Evolutionary conservation across 2,797 vertebrate genomes (phyloP).

Genomic region (Falco concolor): DNA sequence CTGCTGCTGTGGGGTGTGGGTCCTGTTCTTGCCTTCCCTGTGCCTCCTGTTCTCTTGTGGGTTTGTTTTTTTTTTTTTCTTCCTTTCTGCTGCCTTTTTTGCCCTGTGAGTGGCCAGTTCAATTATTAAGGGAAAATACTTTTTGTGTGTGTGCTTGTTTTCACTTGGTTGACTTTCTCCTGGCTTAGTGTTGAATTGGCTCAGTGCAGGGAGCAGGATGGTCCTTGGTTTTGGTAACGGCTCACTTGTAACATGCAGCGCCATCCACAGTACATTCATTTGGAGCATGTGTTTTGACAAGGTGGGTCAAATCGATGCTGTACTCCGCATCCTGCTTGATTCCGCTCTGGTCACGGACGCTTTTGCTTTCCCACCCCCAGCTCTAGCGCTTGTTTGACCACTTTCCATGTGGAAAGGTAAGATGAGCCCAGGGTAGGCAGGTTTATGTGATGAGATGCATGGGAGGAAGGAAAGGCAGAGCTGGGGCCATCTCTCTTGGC

Average conservation of each 20-base stretch:
- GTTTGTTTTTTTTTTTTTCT: not conserved
- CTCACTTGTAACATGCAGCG: not conserved
- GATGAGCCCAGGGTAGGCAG: not conserved
- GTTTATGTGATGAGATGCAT: not conserved
- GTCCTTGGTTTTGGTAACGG: not conserved
- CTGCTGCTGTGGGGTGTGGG: not conserved
- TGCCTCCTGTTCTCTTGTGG: not conserved
- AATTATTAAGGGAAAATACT: not conserved
- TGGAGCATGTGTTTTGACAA: not conserved
- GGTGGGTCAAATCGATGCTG: not conserved
- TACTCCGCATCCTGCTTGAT: not conserved
- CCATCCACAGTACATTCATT: not conserved
- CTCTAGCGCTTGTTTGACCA: not conserved
- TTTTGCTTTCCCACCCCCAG: not conserved
- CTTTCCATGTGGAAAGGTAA: not conserved
- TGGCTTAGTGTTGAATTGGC: not conserved
- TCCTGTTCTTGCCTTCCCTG: not conserved
- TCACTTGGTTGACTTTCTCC: not conserved
- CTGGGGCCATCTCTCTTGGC: not conserved
- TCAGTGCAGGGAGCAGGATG: not conserved
- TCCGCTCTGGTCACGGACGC: fast-evolving
- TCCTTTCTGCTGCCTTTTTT: not conserved
- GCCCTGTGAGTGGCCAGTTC: not conserved
- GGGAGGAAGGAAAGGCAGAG: not conserved
- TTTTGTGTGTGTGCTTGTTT: not conserved